Evolutionary conservation across 2,797 vertebrate species (phyloP).

Genomic region (Karalla daura): DNA sequence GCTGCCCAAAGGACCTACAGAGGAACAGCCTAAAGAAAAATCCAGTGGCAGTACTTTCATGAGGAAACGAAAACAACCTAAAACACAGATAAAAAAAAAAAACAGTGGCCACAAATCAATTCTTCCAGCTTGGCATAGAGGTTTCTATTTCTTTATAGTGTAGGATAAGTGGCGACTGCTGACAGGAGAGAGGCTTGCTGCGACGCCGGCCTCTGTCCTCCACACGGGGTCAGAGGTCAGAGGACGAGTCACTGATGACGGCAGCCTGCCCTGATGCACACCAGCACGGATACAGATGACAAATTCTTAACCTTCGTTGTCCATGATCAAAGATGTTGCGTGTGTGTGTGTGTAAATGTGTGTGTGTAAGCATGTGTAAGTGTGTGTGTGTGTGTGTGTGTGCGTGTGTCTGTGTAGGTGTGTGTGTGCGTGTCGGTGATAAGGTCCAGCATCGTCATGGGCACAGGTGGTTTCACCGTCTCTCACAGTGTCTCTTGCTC

Average conservation of each 20-base stretch:
- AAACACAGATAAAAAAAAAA: constrained; percentile 72
- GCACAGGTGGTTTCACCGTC: constrained; percentile 71
- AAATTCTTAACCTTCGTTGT: constrained; percentile 50
- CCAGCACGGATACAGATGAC: constrained; percentile 51
- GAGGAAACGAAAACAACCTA: constrained; percentile 59
- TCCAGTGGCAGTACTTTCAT: constrained; percentile 83
- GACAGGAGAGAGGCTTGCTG: constrained; percentile 47
- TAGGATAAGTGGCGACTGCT: constrained; percentile 53
- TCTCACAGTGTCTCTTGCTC: constrained; percentile 94
- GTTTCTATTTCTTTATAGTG: constrained; percentile 61
- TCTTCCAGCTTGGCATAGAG: constrained; percentile 73
- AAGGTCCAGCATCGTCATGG: constrained; percentile 75
- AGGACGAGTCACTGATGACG: constrained; percentile 50
- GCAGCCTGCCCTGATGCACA: constrained; percentile 42
- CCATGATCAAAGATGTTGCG: constrained; percentile 62
- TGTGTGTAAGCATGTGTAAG: not conserved
- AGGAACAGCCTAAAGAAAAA: constrained; percentile 72
- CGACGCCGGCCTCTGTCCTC: constrained; percentile 48
- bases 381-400: constrained; percentile 48
- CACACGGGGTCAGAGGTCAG: constrained; percentile 36
- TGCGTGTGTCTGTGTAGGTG: not conserved
- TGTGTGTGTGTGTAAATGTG: constrained; percentile 47
- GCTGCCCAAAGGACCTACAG: constrained; percentile 65
- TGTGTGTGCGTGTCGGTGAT: constrained; percentile 52
- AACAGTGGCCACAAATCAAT: constrained; percentile 65